phyloP scores from a whole-genome alignment of 2,888 invertebrate species.

The Xanthorhoe designata region DNA sequence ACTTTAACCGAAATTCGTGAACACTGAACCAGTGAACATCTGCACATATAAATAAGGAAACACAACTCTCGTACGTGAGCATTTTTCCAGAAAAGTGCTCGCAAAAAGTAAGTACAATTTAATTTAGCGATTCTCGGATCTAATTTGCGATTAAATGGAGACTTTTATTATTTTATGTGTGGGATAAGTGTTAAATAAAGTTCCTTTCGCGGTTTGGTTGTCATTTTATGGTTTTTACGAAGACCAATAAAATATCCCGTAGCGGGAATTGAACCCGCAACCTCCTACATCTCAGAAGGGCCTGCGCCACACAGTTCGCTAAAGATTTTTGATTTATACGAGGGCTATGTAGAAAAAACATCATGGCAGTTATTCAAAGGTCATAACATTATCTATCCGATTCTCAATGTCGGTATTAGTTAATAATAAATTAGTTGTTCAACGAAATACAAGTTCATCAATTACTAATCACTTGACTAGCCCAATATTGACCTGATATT shows the following conservation, averaged over 20 bases:
- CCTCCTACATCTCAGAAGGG: too few species aligned
- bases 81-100: conserved; percentile 14
- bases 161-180: conserved; percentile 2
- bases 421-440: not conserved
- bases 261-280: too few species aligned
- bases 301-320: too few species aligned
- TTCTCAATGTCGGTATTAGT: not conserved
- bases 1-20: too few species aligned
- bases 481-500: not conserved
- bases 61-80: conserved; percentile 4
- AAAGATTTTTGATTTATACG: too few species aligned
- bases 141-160: conserved; percentile 3
- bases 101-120: conserved; percentile 16
- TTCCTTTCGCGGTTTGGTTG: not conserved
- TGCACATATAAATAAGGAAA: conserved; percentile 16
- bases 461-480: not conserved
- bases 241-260: too few species aligned
- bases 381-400: too few species aligned
- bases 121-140: conserved; percentile 12
- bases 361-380: too few species aligned
- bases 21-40: not conserved
- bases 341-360: too few species aligned
- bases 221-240: too few species aligned
- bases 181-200: not conserved
- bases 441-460: not conserved